Base-by-base conservation (phyloP, 2,113 vertebrate genomes). In the Pipa parva region DNA sequence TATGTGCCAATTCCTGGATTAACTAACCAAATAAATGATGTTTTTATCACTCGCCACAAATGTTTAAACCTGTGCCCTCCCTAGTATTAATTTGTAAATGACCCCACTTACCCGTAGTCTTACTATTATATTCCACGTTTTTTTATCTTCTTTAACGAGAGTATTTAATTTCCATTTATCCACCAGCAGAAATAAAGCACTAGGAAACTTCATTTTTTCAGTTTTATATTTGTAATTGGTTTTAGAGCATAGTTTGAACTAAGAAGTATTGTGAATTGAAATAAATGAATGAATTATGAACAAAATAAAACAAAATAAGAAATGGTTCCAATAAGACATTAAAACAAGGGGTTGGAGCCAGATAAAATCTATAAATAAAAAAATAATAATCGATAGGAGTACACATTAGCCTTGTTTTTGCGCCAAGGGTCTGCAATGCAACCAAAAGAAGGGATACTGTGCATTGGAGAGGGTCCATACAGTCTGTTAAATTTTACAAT, bases 211-310 rank as follows among this genome's bases (percentile, higher is more conserved):
- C 29, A 51, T 55, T 69, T 48, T 26, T 59, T 59, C 17, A 3
- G 15, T 56, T 26, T 36, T 36, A 12, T 21, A 68, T 69, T 60
- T 69, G 57, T 60, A 60, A 59, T 60, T 69, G 57, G 48, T 52
- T 68, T 68, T 60, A 69, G 65, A 68, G 65, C 57, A 69, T 42
- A 15, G 39, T 42, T 12, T 42, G 39, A n/a, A 4, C 39, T 42
- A 42, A n/a, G 5, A 42, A 15, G n/a, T n/a, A 24, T 8, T 42
- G 24, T 69, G 15, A 39, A 60, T 28, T 28, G 18, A 52, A 68
- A 28, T 60, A 13, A 49, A 21, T 22, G 18, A 9, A 49, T 22
- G 24, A 60, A 18, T 25, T 60, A n/a, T n/a, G n/a, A n/a, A n/a
- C n/a, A 52, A 21, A 36, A n/a, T 15, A 58, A 37, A 21, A 33